Base-by-base conservation (phyloP, 53 echinoderm and acorn worm species). In the Zoroaster sp. region DNA sequence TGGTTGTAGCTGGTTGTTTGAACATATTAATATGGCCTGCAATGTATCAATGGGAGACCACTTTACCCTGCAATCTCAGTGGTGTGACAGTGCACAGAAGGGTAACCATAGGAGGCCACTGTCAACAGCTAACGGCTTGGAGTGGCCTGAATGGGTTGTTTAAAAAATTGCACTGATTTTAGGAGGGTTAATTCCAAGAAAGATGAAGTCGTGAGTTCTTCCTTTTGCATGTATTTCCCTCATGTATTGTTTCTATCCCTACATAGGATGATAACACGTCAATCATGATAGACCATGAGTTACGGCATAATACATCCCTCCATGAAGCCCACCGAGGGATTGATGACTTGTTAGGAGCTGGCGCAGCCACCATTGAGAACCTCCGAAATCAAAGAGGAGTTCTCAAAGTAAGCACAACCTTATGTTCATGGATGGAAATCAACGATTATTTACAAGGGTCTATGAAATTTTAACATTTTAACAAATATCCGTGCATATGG, bases 201-300 rank as follows among this genome's bases (percentile, higher is more conserved):
- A n/a, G n/a, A n/a, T n/a, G n/a, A n/a, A n/a, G n/a, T n/a, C n/a
- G n/a, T n/a, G n/a, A n/a, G n/a, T 35, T 5, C n/a, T 66, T 23
- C 1, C 66, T 21, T 66, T 66, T 28, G n/a, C 17, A 21, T 66
- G 4, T 66, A 2, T 66, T 8, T 17, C 32, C 5, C 12, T 15
- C 14, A 47, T 10, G 8, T 47, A 10, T 10, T 47, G 49, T 47
- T 47, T 47, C 8, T 47, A 47, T 14, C 8, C 14, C 8, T 47
- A 47, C 25, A 35, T 49, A 94, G 94, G 94, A 96, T 85, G 95
- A 95, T 35, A 91, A 93, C 65, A 89, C 99, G 14, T 94, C 96
- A 28, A 93, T 99, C 7, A 85, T 93, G 92, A 99, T 99, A 52
- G 96, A 99, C 72, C 87, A 94, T 75, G 99, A 95, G 51, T 85